A percentile compares a stretch with the other conserved stretches of the same genome.
phyloP scores from a whole-genome alignment of 53 echinoderm and acorn worm species.

The Stichopus horrens region DNA sequence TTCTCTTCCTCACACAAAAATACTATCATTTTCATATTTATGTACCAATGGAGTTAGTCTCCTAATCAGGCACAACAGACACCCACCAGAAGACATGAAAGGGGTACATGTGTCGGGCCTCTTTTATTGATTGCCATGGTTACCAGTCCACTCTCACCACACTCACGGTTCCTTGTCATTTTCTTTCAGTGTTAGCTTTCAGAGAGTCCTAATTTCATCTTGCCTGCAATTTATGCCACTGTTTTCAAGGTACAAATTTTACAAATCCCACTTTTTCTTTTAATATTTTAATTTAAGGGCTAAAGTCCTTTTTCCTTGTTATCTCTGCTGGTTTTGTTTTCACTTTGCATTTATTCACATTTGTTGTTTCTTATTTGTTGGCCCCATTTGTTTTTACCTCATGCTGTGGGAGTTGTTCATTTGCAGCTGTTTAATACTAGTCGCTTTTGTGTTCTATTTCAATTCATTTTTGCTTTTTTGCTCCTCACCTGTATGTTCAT shows the following conservation, averaged over 20 bases:
- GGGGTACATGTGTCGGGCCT: constrained; percentile 34
- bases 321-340: constrained; percentile 32
- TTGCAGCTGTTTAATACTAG: not conserved
- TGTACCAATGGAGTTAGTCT: too few relatives aligned
- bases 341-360: constrained; percentile 2
- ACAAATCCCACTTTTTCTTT: constrained; percentile 47
- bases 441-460: not conserved
- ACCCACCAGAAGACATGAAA: not conserved
- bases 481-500: not conserved
- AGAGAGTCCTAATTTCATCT: constrained; percentile 55
- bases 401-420: not conserved
- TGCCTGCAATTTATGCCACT: constrained; percentile 57
- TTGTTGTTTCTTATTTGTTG: not conserved
- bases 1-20: too few relatives aligned
- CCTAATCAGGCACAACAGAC: too few relatives aligned
- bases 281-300: constrained; percentile 19
- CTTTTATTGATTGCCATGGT: not conserved
- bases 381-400: not conserved
- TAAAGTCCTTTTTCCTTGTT: not conserved
- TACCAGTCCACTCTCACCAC: constrained; percentile 40
- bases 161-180: constrained; percentile 46
- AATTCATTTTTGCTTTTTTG: not conserved
- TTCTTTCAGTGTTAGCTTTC: constrained; percentile 53
- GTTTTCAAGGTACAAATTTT: constrained; percentile 54
- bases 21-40: too few relatives aligned